Evolutionary conservation across 2,797 vertebrate genomes (phyloP).

Genomic region (Pseudochirops corinnae): DNA sequence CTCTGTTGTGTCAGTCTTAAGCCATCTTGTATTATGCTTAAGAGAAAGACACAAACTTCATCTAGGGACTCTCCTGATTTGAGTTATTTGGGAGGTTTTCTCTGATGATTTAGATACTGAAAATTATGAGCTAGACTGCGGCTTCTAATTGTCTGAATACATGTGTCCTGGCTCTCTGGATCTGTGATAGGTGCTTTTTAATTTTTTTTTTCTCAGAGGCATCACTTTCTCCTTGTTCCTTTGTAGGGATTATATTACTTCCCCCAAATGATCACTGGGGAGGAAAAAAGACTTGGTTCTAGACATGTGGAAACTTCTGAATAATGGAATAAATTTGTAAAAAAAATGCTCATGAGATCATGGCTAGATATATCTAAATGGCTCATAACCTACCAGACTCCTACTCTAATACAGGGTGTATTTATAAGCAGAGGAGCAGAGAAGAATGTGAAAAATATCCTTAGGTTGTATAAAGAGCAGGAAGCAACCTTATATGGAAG

Average conservation of each 20-base stretch:
- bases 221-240: background rate
- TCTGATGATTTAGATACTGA: conserved; percentile 29
- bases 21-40: conserved; percentile 71
- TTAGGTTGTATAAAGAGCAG: background rate
- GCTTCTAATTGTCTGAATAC: background rate
- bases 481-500: conserved; percentile 15
- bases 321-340: conserved; percentile 64
- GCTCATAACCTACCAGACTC: conserved; percentile 53
- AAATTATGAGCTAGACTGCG: background rate
- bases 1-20: conserved; percentile 66
- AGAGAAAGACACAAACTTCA: conserved; percentile 30
- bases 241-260: background rate
- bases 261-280: conserved; percentile 35
- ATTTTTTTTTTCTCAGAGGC: background rate
- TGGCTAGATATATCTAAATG: conserved; percentile 46
- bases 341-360: conserved; percentile 65
- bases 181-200: background rate
- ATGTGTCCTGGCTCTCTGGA: background rate
- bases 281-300: conserved; percentile 52
- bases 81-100: conserved; percentile 47
- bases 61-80: conserved; percentile 23
- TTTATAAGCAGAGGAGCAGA: conserved; percentile 37
- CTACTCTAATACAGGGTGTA: conserved; percentile 52
- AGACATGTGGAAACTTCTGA: conserved; percentile 62
- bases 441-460: background rate